Base-by-base conservation (phyloP, 2,888 invertebrate species). In the Eurytoma californica region DNA sequence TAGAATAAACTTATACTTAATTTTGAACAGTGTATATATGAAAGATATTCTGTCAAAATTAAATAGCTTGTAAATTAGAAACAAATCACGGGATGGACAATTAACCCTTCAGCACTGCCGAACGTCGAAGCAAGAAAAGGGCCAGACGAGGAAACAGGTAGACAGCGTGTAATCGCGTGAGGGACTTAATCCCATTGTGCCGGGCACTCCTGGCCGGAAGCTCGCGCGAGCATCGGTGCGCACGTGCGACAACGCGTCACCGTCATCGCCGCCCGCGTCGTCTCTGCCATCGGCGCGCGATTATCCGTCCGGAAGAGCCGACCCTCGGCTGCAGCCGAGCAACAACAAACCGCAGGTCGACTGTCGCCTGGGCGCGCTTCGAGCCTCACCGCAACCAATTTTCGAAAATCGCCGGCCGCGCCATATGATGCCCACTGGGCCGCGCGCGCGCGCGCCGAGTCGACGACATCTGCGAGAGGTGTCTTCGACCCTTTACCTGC, bases 331-430 rank as follows among this genome's bases (percentile, higher is more conserved):
- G 24, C 24, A 24, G n/a, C n/a, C 18, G 70, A 49, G 18, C 55
- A 28, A 4, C 20, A 20, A 85, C 84, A 86, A 86, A 87, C 87
- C 87, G 85, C 87, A 87, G 84, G 82, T 86, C 85, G 86, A 83
- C 86, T 85, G 87, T 85, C 87, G 83, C 85, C 84, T 75, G 57
- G 80, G 28, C 51, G 28, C 53, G n/a, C 49, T 49, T 28, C 61
- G 30, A n/a, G 16, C 4, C 4, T 12, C n/a, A 53, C 53, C 53
- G 39, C 55, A 28, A 47, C 24, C 60, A 73, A 69, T 77, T 77
- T 69, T 57, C 30, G 53, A 66, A 55, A 69, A 81, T 79, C 79
- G 66, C 79, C 81, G 78, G 66, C 79, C 81, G 78, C 82, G 69
- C 86, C 85, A 85, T 84, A 86, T 85, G 85, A 84, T 82, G 74